Percentiles rank a stretch among this genome's conserved stretches.
These are phyloP conservation scores for Alligator mississippiensis DNA, from an alignment of 2,113 vertebrate species.

Conservation along the genomic window DNA sequence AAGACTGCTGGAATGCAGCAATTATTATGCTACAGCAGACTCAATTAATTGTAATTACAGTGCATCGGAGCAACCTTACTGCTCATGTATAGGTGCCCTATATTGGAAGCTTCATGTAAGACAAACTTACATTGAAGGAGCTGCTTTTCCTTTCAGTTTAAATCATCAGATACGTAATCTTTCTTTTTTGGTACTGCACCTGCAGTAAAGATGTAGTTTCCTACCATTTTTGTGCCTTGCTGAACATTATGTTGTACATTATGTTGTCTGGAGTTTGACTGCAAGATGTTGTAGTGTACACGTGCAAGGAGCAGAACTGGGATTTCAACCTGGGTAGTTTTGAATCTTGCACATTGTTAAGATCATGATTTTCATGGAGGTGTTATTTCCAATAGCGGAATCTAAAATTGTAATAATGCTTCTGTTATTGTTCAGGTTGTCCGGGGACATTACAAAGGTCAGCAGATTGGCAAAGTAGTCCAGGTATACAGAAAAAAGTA, in stretches of 20 bases:
- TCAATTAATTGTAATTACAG: too few relatives aligned
- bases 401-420: background rate
- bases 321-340: background rate
- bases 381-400: background rate
- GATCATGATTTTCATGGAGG: accelerated
- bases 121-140: background rate
- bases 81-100: too few relatives aligned
- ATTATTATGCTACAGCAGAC: too few relatives aligned
- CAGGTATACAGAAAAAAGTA: constrained; percentile 96
- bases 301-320: background rate
- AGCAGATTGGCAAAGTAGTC: constrained; percentile 95
- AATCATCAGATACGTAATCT: background rate
- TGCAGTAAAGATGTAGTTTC: accelerated
- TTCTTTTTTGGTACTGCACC: background rate
- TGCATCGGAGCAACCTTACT: too few relatives aligned
- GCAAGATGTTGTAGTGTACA: accelerated
- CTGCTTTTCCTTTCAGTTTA: accelerated
- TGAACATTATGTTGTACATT: background rate
- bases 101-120: too few relatives aligned
- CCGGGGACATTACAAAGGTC: constrained; percentile 94
- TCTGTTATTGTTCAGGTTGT: constrained; percentile 81
- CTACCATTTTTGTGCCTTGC: accelerated
- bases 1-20: too few relatives aligned
- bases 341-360: accelerated
- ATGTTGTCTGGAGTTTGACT: accelerated